Evolutionary conservation across 2,797 vertebrate species (phyloP), one percentile per base, ranked within the genome.

Genomic region (Chelon auratus): DNA sequence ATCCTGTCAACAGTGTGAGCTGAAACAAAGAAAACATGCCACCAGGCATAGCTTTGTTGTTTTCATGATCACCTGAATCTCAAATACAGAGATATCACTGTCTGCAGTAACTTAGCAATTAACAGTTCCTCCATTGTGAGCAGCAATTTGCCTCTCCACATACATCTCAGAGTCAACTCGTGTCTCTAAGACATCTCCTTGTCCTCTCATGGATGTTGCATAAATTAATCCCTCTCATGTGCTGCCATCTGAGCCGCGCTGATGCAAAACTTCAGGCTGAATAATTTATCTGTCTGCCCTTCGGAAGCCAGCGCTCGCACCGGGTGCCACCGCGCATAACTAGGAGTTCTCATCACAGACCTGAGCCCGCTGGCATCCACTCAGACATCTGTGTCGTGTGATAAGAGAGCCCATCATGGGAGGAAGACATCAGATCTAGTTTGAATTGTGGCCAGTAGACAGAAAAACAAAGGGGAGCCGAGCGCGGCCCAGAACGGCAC

Each of bases 231-330:
- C 73, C 77, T 90, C 89, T 90, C 83, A 86, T 91, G 85, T 87
- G 78, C 75, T 87, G 87, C 89, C 89, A 90, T 91, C 86, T 86
- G 87, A 92, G 89, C 78, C 36, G 4, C 53, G 82, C 86, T 86
- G 88, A 89, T 84, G 87, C 86, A 89, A 86, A 93, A 91, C 87
- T 89, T 85, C 70, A 61, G 85, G 81, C 83, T 91, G 88, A 91
- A 91, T 91, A 88, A 92, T 93, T 91, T 89, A 91, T 88, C 80
- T 57, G 68, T 74, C 77, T 91, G 92, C 88, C 91, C 90, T 87
- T 87, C 83, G 69, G 85, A 90, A 82, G 85, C 62, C 80, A 3
- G 71, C 18, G 33, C 62, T 83, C 66, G 13, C 78, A 80, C 87
- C 79, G 62, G 81, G 83, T 84, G 89, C 87, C 86, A 80, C 83